Evolutionary conservation across 2,888 invertebrate genomes (phyloP).

Genomic region (Diploptera punctata): DNA sequence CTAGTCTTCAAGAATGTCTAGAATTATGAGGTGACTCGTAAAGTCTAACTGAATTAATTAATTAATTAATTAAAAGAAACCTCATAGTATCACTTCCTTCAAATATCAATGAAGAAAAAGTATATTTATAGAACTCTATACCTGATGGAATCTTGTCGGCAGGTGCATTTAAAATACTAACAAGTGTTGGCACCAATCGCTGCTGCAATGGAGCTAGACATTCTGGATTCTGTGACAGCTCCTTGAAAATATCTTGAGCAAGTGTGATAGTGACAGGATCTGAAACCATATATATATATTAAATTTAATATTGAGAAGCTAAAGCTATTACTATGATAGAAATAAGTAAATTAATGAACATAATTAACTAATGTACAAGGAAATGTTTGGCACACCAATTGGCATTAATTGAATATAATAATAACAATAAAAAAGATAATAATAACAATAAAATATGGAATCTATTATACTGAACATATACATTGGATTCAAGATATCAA

Average conservation of each 20-base stretch:
- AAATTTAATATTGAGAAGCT: too few species aligned
- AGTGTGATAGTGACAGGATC: constrained; percentile 68
- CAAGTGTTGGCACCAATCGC: constrained; percentile 69
- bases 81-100: too few species aligned
- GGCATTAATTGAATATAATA: not conserved
- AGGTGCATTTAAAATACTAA: constrained; percentile 62
- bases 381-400: not conserved
- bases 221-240: constrained; percentile 64
- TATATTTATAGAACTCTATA: constrained; percentile 45
- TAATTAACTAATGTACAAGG: not conserved
- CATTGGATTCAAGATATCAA: too few species aligned
- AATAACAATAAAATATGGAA: not conserved
- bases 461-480: too few species aligned
- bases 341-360: too few species aligned
- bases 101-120: too few species aligned
- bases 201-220: constrained; percentile 67
- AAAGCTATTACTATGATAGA: too few species aligned
- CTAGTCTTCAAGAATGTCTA: too few species aligned
- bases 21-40: too few species aligned
- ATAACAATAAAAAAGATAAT: not conserved
- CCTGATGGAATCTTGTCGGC: constrained; percentile 55
- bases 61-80: too few species aligned
- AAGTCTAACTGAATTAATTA: too few species aligned
- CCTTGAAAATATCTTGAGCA: constrained; percentile 69
- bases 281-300: constrained; percentile 46